Percentiles rank a stretch among this genome's conserved stretches.
These are phyloP conservation scores for Lucifuga dentata DNA, from an alignment of 2,113 vertebrate species.

Conservation along the genomic window DNA sequence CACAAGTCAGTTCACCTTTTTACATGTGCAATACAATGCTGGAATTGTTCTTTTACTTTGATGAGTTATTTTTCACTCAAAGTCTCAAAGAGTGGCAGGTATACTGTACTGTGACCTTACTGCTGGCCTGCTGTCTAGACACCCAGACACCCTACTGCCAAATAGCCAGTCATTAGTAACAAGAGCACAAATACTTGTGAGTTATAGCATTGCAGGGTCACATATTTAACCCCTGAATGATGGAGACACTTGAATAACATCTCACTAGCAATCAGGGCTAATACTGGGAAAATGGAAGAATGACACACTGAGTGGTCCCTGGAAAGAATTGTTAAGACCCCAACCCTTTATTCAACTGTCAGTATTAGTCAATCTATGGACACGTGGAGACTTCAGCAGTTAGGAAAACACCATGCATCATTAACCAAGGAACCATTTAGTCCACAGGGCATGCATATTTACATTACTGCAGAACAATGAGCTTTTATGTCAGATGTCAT, in stretches of 20 bases:
- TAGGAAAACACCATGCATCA: constrained; percentile 59
- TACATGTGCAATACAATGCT: background rate
- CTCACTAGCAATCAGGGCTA: constrained; percentile 71
- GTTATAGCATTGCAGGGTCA: constrained; percentile 66
- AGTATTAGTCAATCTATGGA: constrained; percentile 51
- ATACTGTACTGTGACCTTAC: background rate
- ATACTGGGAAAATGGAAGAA: constrained; percentile 53
- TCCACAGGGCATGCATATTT: constrained; percentile 59
- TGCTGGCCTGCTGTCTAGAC: constrained; percentile 11
- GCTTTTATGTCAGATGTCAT: constrained; percentile 72
- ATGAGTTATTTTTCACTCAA: background rate
- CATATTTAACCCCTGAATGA: constrained; percentile 72
- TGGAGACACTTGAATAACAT: constrained; percentile 67
- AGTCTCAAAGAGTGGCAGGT: too few species aligned
- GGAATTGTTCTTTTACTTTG: constrained; percentile 17
- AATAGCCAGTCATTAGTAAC: constrained; percentile 61
- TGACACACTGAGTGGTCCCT: constrained; percentile 38
- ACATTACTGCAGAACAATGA: constrained; percentile 61
- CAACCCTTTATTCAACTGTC: constrained; percentile 66
- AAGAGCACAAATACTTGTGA: constrained; percentile 55
- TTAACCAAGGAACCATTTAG: constrained; percentile 69
- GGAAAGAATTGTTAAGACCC: constrained; percentile 53
- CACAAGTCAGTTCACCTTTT: background rate
- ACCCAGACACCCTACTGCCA: constrained; percentile 34
- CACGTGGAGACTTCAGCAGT: constrained; percentile 63